Base-by-base conservation (phyloP, 2,888 invertebrate species). In the Pseudococcus longispinus region DNA sequence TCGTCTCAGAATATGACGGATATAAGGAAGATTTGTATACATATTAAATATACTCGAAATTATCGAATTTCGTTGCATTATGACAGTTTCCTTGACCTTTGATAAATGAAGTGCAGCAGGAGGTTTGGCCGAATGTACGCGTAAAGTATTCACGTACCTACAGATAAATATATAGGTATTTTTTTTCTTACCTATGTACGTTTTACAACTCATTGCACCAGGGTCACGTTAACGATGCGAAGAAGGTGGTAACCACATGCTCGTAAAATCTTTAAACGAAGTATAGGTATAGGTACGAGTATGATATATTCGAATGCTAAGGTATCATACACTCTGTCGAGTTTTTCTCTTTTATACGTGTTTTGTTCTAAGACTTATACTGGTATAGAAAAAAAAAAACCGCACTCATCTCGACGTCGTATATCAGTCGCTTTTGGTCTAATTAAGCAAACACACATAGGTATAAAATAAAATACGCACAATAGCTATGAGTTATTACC, bases 401-500 rank as follows among this genome's bases (percentile, higher is more conserved):
- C 77, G 77, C 77, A 80, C 42, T 42, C 77, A 80, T 42, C 77
- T 80, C 42, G 37, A 42, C 37, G 42, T 80, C 77, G 77, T 80
- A 80, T 80, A 80, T 80, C 77, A 80, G 42, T 20, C 77, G 37
- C 11, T 80, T 80, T 80, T 80, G 77, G 77, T 80, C 77, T 80
- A 80, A 80, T 80, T 80, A 80, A 80, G 77, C 77, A 80, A 80
- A 80, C 77, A 80, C 18, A 80, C 77, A 80, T 80, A 42, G 37
- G 37, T 37, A 37, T 37, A 37, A 37, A 37, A 37, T 37, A 37
- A 37, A 70, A 70, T 80, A 80, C 32, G 42, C 23, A 80, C 77
- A 80, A 80, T 80, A 42, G 77, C n/a, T 80, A 80, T 80, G 77
- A 80, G 42, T 80, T 80, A 80, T 80, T 80, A 80, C 77, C 77